Evolutionary conservation across 2,888 invertebrate species (phyloP).

Genomic region (Lydus trimaculatus): DNA sequence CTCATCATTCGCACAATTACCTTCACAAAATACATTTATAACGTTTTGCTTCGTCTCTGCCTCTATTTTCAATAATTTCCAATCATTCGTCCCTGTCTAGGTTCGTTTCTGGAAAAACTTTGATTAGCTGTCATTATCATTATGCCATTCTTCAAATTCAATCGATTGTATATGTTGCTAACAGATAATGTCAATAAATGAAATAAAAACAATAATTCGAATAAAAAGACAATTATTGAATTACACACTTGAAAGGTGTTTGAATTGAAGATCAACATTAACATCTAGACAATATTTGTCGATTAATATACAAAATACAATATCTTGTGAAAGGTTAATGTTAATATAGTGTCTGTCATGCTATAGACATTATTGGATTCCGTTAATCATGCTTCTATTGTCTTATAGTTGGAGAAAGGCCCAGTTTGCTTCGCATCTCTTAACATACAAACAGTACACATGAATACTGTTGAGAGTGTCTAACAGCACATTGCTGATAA

Average conservation of each 20-base stretch:
- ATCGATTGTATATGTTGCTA: not conserved
- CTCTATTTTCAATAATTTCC: not conserved
- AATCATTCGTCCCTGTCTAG: not conserved
- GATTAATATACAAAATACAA: constrained; percentile 7
- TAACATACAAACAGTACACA: constrained; percentile 5
- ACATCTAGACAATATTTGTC: not conserved
- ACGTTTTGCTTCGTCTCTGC: not conserved
- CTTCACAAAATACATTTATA: not conserved
- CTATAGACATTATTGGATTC: constrained; percentile 26
- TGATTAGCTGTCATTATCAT: not conserved
- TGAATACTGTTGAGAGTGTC: not conserved
- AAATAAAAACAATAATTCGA: not conserved
- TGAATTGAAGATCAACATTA: constrained; percentile 23
- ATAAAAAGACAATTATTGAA: constrained; percentile 25
- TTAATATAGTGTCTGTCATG: constrained; percentile 19
- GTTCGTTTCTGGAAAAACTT: not conserved
- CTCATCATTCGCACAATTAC: not conserved
- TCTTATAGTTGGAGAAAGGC: constrained; percentile 21
- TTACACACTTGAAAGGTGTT: constrained; percentile 27
- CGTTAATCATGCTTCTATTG: constrained; percentile 29
- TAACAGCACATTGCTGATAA: constrained; percentile 18
- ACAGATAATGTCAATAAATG: not conserved
- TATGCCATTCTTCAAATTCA: not conserved
- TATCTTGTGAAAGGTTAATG: constrained; percentile 18
- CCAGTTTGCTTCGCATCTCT: constrained; percentile 7